Evolutionary conservation across 2,888 invertebrate species (phyloP).

Genomic region (Belgica antarctica): DNA sequence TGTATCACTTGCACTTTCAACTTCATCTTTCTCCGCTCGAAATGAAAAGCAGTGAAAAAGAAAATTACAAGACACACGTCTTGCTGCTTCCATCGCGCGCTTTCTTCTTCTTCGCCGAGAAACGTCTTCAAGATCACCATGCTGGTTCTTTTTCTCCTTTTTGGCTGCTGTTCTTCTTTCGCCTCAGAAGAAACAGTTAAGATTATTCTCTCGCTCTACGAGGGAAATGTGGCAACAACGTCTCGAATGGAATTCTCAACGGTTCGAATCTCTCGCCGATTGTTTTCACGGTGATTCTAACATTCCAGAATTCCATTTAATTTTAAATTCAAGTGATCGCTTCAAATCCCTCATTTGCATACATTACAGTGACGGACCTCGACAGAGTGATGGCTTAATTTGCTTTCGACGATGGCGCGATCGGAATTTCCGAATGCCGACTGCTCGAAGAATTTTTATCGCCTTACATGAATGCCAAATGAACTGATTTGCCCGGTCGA

Average conservation of each 20-base stretch:
- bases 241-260: neutral
- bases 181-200: conserved; percentile 27
- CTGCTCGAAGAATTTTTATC: conserved; percentile 32
- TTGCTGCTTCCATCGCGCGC: conserved; percentile 16
- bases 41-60: neutral
- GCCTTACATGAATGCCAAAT: conserved; percentile 25
- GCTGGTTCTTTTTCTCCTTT: conserved; percentile 15
- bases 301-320: conserved; percentile 21
- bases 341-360: conserved; percentile 27
- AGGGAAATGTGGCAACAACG: conserved; percentile 20
- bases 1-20: conserved; percentile 42
- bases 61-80: conserved; percentile 19
- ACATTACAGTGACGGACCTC: conserved; percentile 14
- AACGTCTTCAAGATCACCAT: conserved; percentile 18
- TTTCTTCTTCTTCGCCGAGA: conserved; percentile 12
- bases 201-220: neutral
- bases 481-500: neutral
- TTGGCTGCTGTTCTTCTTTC: neutral
- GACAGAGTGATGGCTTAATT: conserved; percentile 18
- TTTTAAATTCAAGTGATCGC: conserved; percentile 5
- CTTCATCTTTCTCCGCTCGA: neutral
- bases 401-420: neutral
- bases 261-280: neutral
- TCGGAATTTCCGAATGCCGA: neutral
- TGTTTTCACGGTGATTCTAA: neutral